Conservation (phyloP, 2,797 vertebrate genomes). For the Toxotes lorentzi region DNA sequence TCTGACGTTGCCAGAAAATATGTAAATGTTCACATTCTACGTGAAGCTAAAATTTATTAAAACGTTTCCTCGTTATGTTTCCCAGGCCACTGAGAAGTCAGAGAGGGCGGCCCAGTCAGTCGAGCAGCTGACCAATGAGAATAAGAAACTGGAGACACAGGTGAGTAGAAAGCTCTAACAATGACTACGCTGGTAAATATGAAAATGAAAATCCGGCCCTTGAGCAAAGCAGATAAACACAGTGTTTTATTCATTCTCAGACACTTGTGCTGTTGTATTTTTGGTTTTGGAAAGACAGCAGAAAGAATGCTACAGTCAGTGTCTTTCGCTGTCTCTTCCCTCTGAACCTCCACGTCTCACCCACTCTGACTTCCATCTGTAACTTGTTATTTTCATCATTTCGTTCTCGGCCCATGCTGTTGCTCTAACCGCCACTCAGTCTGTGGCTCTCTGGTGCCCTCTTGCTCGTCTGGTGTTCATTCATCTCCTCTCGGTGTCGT, state of each 20-base stretch:
- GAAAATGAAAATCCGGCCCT: too few relatives aligned
- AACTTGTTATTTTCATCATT: slow-evolving; percentile 2
- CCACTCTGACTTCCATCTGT: neutral
- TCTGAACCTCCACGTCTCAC: neutral
- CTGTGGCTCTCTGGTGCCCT: slow-evolving; percentile 54
- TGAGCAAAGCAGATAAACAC: too few relatives aligned
- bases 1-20: too few relatives aligned
- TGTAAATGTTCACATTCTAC: too few relatives aligned
- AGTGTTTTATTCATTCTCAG: too few relatives aligned
- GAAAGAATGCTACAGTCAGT: slow-evolving; percentile 62
- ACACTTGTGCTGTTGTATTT: too few relatives aligned
- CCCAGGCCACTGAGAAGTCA: slow-evolving; percentile 81
- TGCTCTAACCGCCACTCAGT: neutral
- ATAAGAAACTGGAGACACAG: slow-evolving; percentile 69
- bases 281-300: too few relatives aligned
- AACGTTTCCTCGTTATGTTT: slow-evolving; percentile 20
- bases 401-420: neutral
- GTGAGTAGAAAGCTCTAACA: slow-evolving; percentile 74
- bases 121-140: slow-evolving; percentile 72
- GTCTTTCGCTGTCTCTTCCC: neutral
- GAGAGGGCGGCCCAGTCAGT: slow-evolving; percentile 75
- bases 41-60: too few relatives aligned
- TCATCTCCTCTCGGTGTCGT: neutral
- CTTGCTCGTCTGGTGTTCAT: slow-evolving; percentile 23
- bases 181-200: too few relatives aligned